Conservation (phyloP, 2,113 vertebrate genomes). For the Eptesicus fuscus region DNA sequence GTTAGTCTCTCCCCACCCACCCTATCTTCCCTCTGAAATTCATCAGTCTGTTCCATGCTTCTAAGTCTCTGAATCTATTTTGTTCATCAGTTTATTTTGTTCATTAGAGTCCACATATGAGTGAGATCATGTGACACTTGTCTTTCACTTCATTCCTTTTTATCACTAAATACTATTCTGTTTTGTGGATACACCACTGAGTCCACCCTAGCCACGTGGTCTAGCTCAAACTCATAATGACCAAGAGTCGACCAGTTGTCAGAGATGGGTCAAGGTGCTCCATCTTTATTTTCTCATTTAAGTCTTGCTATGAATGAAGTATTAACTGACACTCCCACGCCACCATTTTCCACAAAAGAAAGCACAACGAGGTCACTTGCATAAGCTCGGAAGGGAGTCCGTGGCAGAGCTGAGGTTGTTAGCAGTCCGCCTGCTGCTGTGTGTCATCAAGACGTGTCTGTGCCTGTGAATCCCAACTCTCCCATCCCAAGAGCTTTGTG, state of each 20-base stretch:
- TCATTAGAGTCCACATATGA: too few relatives aligned
- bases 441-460: not conserved
- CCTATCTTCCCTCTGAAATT: too few relatives aligned
- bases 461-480: not conserved
- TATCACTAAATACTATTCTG: not conserved
- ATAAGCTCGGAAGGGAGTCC: not conserved
- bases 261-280: not conserved
- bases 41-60: too few relatives aligned
- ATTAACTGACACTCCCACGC: not conserved
- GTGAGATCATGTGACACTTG: too few relatives aligned
- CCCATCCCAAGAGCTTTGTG: not conserved
- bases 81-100: too few relatives aligned
- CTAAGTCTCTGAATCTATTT: too few relatives aligned
- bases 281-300: not conserved
- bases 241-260: not conserved
- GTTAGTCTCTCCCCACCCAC: too few relatives aligned
- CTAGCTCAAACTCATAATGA: not conserved
- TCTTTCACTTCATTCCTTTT: not conserved
- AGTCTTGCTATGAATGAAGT: not conserved
- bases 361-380: not conserved
- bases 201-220: rapidly evolving
- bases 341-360: not conserved
- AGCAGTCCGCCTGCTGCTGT: not conserved
- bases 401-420: not conserved
- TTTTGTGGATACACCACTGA: not conserved